Evolutionary conservation across 64 coral and sea anemone species (phyloP).

Genomic region (Astreopora myriophthalma): DNA sequence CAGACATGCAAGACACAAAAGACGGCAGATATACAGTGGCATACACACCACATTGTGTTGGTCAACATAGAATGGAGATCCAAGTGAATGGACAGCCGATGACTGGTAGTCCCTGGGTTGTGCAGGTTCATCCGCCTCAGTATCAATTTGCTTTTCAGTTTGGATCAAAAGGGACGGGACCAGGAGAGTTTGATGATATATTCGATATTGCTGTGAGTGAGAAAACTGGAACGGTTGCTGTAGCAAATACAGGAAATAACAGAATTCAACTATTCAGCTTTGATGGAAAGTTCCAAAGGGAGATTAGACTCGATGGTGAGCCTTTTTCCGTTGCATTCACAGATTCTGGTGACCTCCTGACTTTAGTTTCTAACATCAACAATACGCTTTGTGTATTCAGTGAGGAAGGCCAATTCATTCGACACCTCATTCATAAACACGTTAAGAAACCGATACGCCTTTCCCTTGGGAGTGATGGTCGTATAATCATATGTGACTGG

Average conservation of each 20-base stretch:
- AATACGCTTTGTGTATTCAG: not conserved
- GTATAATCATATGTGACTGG: not conserved
- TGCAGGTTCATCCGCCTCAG: not conserved
- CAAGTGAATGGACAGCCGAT: not conserved
- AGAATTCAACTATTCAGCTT: constrained; percentile 9
- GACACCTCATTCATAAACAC: not conserved
- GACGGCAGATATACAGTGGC: not conserved
- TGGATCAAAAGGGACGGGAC: not conserved
- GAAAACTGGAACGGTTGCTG: not conserved
- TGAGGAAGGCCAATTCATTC: not conserved
- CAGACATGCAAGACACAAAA: not conserved
- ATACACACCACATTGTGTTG: constrained; percentile 3
- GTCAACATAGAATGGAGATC: not conserved
- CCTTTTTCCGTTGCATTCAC: not conserved
- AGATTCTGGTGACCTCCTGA: not conserved
- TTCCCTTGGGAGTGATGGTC: not conserved
- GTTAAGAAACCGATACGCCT: not conserved
- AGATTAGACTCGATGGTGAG: not conserved
- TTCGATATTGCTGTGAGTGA: not conserved
- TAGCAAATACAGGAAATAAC: not conserved
- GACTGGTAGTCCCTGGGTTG: not conserved
- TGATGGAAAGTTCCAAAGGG: not conserved
- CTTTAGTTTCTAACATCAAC: not conserved
- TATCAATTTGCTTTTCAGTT: not conserved
- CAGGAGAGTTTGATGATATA: not conserved